Evolutionary conservation across 2,797 vertebrate genomes (phyloP).

Genomic region (Odontamblyopus lacepedii): DNA sequence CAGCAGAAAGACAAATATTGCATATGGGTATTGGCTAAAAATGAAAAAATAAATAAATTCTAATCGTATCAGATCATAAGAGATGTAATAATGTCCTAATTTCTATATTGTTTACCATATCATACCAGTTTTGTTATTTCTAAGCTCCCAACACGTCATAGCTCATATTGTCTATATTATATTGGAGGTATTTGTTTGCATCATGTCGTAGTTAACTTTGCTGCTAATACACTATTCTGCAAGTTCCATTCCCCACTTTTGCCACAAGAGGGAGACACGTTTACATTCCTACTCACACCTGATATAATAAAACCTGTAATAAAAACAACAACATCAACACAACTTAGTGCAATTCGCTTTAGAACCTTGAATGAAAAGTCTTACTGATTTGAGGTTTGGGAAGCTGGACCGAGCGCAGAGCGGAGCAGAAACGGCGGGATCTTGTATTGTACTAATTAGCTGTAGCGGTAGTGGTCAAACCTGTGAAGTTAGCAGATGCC

Average conservation of each 20-base stretch:
- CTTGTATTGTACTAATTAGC: not conserved
- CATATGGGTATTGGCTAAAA: too few relatives aligned
- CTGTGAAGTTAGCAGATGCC: constrained; percentile 5
- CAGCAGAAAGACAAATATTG: too few relatives aligned
- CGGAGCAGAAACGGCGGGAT: not conserved
- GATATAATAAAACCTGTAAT: not conserved
- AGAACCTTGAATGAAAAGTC: not conserved
- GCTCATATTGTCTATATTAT: not conserved
- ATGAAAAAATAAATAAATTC: too few relatives aligned
- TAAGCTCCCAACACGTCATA: not conserved
- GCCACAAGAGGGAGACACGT: not conserved
- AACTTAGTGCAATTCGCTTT: not conserved
- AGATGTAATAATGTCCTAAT: too few relatives aligned
- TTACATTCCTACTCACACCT: not conserved
- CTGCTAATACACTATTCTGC: not conserved
- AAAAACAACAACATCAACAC: not conserved
- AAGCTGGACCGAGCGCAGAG: not conserved
- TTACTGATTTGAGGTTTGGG: not conserved
- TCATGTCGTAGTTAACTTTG: not conserved
- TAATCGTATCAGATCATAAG: too few relatives aligned
- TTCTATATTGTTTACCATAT: too few relatives aligned
- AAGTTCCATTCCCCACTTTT: not conserved
- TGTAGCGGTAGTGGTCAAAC: constrained; percentile 5
- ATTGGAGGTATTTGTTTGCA: not conserved
- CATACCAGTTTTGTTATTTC: too few relatives aligned